phyloP scores from a whole-genome alignment of 2,888 invertebrate species.

The Coleophora deauratella region DNA sequence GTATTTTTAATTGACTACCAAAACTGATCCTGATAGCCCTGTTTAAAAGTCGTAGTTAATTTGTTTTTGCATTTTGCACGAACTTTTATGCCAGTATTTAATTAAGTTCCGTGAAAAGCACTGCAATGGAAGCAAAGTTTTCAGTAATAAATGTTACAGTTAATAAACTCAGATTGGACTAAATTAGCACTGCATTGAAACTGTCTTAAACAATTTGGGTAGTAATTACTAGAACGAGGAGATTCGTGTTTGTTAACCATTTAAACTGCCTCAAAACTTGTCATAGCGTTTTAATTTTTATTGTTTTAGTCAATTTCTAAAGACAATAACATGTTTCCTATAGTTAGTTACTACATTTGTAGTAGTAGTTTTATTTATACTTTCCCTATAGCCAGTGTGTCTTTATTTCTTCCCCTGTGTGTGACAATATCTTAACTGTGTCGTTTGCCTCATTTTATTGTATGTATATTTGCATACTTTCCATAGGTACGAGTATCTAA shows the following conservation, averaged over 20 bases:
- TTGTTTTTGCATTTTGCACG: slow-evolving; percentile 54
- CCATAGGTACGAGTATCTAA: slow-evolving; percentile 20
- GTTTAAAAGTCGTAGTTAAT: slow-evolving; percentile 23
- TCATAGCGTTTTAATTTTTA: too few relatives aligned
- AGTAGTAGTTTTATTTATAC: too few relatives aligned
- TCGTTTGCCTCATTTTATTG: too few relatives aligned
- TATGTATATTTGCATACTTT: slow-evolving; percentile 21
- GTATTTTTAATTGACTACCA: slow-evolving; percentile 10
- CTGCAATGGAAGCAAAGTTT: slow-evolving; percentile 36
- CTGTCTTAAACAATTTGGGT: slow-evolving; percentile 3
- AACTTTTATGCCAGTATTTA: slow-evolving; percentile 52
- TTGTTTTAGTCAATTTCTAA: too few relatives aligned
- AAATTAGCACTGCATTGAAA: slow-evolving; percentile 10
- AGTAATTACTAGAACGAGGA: background rate
- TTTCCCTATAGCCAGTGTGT: too few relatives aligned
- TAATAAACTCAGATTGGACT: slow-evolving; percentile 14
- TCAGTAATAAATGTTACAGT: slow-evolving; percentile 22
- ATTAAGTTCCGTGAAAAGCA: slow-evolving; percentile 48
- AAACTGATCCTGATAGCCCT: slow-evolving; percentile 18
- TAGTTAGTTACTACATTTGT: too few relatives aligned
- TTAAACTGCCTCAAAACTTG: too few relatives aligned
- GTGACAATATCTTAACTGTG: too few relatives aligned
- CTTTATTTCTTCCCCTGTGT: too few relatives aligned
- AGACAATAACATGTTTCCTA: too few relatives aligned
- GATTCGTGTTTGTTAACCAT: too few relatives aligned